Evolutionary conservation across 2,888 invertebrate genomes (phyloP), one percentile per base, ranked within the genome.

Genomic region (Creontiades dilutus): DNA sequence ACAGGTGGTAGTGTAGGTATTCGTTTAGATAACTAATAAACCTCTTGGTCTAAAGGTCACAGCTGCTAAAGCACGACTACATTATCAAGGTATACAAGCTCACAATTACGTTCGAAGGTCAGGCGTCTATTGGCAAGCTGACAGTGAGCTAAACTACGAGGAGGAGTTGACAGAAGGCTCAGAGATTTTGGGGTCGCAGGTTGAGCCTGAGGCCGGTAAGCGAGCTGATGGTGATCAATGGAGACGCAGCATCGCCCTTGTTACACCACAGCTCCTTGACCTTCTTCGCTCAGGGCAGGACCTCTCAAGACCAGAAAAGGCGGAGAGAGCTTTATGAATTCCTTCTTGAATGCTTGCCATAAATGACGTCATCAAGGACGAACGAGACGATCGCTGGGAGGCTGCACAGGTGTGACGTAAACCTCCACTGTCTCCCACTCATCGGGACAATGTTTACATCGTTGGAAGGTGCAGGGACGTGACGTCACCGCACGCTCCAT

Each of bases 321-420:
- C 14, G 27, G 68, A 68, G 27, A 68, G 68, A 68, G 68, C 7
- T 23, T 68, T 68, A n/a, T 23, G 27, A 23, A 68, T 68, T 68
- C 68, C 68, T 68, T 68, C 27, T 27, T 19, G 68, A 68, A 68
- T 23, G 68, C 68, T 19, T 28, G 28, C 28, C 52, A 28, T 82
- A 82, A 52, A 82, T 82, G 82, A 82, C 82, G 82, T 82, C 82
- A 82, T 28, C 82, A 82, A 82, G 82, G 82, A 23, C 82, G 82
- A 52, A 82, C 82, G 48, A 47, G 27, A 1, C 11, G n/a, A 11
- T 37, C 9, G 16, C 47, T 46, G n/a, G 55, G 78, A 48, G 16
- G 52, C 19, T 82, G 82, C 82, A 81, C n/a, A 47, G 78, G 19
- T 80, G 82, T 82, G 82, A 82, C 82, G 82, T 52, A 48, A 52